phyloP scores from a whole-genome alignment of 2,888 invertebrate genomes.

The Cephus pygmeus region DNA sequence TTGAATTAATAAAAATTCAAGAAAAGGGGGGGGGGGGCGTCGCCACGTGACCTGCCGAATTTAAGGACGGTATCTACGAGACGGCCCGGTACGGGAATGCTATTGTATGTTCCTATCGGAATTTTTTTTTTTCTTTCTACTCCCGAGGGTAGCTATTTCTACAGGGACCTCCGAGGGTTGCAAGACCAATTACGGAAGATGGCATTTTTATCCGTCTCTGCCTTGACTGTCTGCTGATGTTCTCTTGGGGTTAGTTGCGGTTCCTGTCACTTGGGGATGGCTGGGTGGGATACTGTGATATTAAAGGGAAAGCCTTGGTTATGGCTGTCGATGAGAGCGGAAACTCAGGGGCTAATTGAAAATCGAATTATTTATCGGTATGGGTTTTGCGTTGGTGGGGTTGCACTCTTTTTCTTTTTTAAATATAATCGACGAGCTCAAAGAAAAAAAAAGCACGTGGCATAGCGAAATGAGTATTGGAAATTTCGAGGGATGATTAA shows the following conservation, averaged over 20 bases:
- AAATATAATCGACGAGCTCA: neutral
- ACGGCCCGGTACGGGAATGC: neutral
- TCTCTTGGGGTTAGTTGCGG: neutral
- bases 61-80: neutral
- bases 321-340: neutral
- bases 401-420: neutral
- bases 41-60: neutral
- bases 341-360: slow-evolving; percentile 39
- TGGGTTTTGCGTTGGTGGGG: neutral
- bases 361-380: slow-evolving; percentile 45
- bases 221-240: neutral
- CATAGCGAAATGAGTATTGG: neutral
- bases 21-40: neutral
- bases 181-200: slow-evolving; percentile 3
- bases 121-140: neutral
- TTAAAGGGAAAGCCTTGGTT: neutral
- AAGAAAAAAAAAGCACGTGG: neutral
- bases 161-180: neutral
- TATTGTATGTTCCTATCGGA: neutral
- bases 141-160: neutral
- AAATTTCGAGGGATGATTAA: too few species aligned
- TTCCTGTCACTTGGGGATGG: neutral
- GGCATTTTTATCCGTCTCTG: neutral
- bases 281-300: neutral
- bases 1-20: neutral